Conservation (phyloP, 2,888 invertebrate genomes). For the Syrista parreyssii region DNA sequence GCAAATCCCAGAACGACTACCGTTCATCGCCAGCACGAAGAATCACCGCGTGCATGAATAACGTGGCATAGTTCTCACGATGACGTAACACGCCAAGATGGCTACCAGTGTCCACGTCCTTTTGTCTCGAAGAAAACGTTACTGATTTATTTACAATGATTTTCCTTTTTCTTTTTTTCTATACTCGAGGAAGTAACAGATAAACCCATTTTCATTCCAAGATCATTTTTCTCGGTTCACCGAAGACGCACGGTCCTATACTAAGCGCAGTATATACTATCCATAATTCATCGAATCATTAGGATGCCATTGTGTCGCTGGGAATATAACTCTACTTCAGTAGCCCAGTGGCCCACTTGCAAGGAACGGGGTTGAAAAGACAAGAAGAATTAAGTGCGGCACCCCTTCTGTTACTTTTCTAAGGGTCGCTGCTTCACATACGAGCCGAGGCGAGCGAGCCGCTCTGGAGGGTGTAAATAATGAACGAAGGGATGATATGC, state of each 20-base stretch:
- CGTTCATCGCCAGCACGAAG: background rate
- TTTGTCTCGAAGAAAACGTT: background rate
- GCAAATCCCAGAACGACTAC: background rate
- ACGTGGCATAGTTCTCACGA: background rate
- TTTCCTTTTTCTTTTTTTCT: background rate
- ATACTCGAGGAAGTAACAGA: background rate
- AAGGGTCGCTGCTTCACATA: constrained; percentile 45
- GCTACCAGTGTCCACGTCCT: background rate
- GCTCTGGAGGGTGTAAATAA: constrained; percentile 55
- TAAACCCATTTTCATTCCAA: background rate
- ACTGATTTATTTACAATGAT: background rate
- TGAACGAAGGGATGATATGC: constrained; percentile 55
- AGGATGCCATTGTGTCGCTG: constrained; percentile 15
- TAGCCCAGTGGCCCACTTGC: constrained; percentile 59
- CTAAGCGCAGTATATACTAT: constrained; percentile 14
- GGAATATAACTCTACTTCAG: constrained; percentile 15
- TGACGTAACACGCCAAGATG: background rate
- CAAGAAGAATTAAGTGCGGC: constrained; percentile 46
- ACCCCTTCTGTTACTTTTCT: constrained; percentile 16
- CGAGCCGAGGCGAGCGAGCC: constrained; percentile 21
- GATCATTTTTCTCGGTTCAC: background rate
- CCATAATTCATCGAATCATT: constrained; percentile 38
- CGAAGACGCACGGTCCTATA: background rate
- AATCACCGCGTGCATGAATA: background rate
- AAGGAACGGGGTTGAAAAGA: constrained; percentile 40